A percentile compares a stretch with the other conserved stretches of the same genome.
Conservation (phyloP, 2,888 invertebrate species). For the Oxyscelio sp. region DNA sequence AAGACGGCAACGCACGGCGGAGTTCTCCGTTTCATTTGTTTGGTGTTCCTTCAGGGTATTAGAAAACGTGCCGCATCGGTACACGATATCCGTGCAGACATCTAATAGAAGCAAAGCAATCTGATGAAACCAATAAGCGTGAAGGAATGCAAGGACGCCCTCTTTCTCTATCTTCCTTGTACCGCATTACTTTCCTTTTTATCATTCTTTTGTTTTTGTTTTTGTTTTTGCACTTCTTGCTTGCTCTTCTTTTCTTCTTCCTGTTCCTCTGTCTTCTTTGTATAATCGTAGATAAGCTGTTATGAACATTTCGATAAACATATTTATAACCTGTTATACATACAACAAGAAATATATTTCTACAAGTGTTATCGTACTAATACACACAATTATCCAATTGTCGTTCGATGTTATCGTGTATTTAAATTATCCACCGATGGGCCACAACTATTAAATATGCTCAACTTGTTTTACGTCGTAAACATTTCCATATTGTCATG, state of each 20-base stretch:
- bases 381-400: constrained; percentile 54
- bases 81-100: constrained; percentile 84
- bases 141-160: constrained; percentile 84
- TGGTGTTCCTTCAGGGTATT: constrained; percentile 85
- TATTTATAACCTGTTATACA: constrained; percentile 65
- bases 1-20: constrained; percentile 51
- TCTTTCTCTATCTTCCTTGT: constrained; percentile 75
- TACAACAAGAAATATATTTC: constrained; percentile 53
- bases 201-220: constrained; percentile 63
- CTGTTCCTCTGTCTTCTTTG: constrained; percentile 57
- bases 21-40: constrained; percentile 83
- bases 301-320: constrained; percentile 67
- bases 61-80: constrained; percentile 84
- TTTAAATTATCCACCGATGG: constrained; percentile 38
- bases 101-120: constrained; percentile 87
- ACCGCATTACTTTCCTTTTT: constrained; percentile 73
- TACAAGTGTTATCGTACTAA: constrained; percentile 65
- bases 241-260: constrained; percentile 58
- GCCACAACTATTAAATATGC: constrained; percentile 21
- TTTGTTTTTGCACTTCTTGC: constrained; percentile 59
- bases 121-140: constrained; percentile 88
- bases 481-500: constrained; percentile 1
- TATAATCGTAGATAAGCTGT: constrained; percentile 68
- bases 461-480: constrained; percentile 24
- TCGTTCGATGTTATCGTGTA: constrained; percentile 42